Evolutionary conservation across 2,797 vertebrate genomes (phyloP), one percentile per base, ranked within the genome.

Genomic region (Catostomus latipinnis): DNA sequence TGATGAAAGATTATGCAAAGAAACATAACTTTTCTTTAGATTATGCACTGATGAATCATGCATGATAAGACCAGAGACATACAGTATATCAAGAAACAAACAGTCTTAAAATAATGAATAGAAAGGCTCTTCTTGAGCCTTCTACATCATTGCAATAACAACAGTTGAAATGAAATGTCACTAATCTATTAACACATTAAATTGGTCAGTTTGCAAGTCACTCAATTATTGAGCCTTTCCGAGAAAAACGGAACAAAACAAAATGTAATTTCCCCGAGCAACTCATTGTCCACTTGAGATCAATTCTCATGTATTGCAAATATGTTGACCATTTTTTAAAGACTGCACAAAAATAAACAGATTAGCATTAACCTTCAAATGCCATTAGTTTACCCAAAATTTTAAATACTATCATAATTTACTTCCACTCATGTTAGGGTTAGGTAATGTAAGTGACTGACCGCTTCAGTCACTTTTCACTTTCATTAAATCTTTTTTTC

Each of bases 101-200:
- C 34, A 34, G 52, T 18, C 50, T 54, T 75, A 56, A 56, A 75
- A 34, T 34, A 3, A 34, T 34, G 34, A 34, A 34, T 34, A 34
- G 34, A 34, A 34, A 34, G 87, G 54, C 56, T 66, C 73, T 88
- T 89, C 85, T 78, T 87, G 71, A 79, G 83, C 88, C 86, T 90
- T 86, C 90, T 91, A 86, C 86, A 82, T 91, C 87, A 91, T 88
- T 90, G 90, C 91, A 88, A 89, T 89, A 82, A 90, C 88, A 82
- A 79, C 65, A 65, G 83, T 82, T 88, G 82, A 86, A 82, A 76
- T 82, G 81, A 82, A 82, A 68, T 73, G 61, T 46, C 61, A 63
- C 73, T 78, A 80, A 77, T 82, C 87, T 84, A 90, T 89, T 89
- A 89, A 89, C 90, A 85, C 87, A 87, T 69, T 60, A 65, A 78